Evolutionary conservation across 2,888 invertebrate species (phyloP).

Genomic region (Campoplex nolae): DNA sequence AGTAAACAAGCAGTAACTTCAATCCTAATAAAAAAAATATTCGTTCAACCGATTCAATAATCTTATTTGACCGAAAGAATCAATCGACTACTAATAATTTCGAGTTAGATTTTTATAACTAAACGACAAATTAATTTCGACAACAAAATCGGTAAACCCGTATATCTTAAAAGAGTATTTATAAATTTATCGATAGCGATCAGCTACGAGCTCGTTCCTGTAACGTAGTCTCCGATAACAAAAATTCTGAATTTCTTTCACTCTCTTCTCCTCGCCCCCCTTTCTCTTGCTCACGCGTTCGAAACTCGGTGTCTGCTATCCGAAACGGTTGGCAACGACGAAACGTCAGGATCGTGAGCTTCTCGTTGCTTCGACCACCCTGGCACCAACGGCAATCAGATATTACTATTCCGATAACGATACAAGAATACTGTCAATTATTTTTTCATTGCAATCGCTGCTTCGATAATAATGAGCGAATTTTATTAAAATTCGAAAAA

Average conservation of each 20-base stretch:
- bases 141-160: neutral
- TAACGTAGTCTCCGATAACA: constrained; percentile 53
- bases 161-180: constrained; percentile 4
- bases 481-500: neutral
- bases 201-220: constrained; percentile 36
- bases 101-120: too few species aligned
- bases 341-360: constrained; percentile 53
- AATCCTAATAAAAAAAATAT: too few species aligned
- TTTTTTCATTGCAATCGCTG: neutral
- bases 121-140: too few species aligned
- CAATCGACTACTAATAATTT: too few species aligned
- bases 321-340: constrained; percentile 67
- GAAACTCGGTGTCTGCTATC: constrained; percentile 72
- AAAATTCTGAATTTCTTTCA: constrained; percentile 4
- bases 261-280: neutral
- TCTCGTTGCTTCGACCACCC: constrained; percentile 65
- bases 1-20: too few species aligned
- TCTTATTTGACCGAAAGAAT: too few species aligned
- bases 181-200: constrained; percentile 33
- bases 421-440: neutral
- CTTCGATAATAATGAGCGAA: neutral
- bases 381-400: constrained; percentile 49
- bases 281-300: constrained; percentile 1
- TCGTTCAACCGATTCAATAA: too few species aligned
- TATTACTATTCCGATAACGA: constrained; percentile 52